A percentile compares a stretch with the other conserved stretches of the same genome.
Conservation (phyloP, 2,113 vertebrate genomes). For the Periophthalmus modestus region DNA sequence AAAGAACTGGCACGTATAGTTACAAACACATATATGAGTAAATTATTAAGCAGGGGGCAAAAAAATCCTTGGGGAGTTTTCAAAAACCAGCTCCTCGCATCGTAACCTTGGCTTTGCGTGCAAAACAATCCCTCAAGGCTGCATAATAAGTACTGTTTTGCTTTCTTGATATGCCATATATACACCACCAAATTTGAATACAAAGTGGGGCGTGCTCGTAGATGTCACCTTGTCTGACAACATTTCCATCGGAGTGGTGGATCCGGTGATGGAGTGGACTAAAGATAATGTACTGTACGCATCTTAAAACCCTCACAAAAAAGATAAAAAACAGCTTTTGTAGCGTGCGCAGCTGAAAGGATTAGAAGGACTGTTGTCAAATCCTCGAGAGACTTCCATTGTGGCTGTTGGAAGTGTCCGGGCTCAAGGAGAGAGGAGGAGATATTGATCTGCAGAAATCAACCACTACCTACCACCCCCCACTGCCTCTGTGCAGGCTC, state of each 20-base stretch:
- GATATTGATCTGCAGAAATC: conserved; percentile 53
- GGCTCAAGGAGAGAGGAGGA: conserved; percentile 36
- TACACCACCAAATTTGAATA: conserved; percentile 31
- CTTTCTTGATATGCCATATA: conserved; percentile 32
- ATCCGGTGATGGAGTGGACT: background rate
- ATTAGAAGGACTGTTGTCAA: conserved; percentile 48
- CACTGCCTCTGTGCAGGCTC: conserved; percentile 5
- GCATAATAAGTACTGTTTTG: conserved; percentile 21
- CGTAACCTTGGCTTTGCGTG: conserved; percentile 31
- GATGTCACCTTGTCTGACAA: conserved; percentile 17
- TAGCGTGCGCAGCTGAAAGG: conserved; percentile 36
- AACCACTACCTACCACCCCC: conserved; percentile 10
- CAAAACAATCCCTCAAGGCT: conserved; percentile 19
- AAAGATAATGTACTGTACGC: conserved; percentile 20
- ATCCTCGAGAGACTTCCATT: conserved; percentile 36
- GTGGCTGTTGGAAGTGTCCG: conserved; percentile 34
- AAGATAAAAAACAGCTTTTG: conserved; percentile 44
- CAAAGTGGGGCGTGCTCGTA: conserved; percentile 11
- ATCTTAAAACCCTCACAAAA: conserved; percentile 52
- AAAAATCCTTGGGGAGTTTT: conserved; percentile 39
- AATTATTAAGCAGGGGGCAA: conserved; percentile 46
- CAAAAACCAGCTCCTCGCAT: conserved; percentile 34
- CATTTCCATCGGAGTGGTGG: background rate
- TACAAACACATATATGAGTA: conserved; percentile 42
- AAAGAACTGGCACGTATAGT: conserved; percentile 42